A percentile compares a stretch with the other conserved stretches of the same genome.
Evolutionary conservation across 2,888 invertebrate genomes (phyloP).

Genomic region (Pandemis heparana): DNA sequence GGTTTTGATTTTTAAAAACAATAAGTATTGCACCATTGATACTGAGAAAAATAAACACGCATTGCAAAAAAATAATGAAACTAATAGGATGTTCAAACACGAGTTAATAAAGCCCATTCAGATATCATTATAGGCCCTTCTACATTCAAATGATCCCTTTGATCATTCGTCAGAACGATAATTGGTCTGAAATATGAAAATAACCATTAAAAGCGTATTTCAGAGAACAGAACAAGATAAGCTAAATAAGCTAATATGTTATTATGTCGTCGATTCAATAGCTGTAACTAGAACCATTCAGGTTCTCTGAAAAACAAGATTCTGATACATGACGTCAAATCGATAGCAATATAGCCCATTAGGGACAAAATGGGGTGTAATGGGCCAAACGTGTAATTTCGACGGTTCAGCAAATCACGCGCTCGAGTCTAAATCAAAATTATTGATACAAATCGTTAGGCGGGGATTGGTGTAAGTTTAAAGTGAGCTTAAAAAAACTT

Average conservation of each 20-base stretch:
- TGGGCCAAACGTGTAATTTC: conserved; percentile 5
- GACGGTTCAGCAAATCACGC: background rate
- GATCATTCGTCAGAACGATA: conserved; percentile 3
- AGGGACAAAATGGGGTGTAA: conserved; percentile 5
- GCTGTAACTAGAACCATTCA: conserved; percentile 10
- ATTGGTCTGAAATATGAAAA: background rate
- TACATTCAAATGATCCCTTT: background rate
- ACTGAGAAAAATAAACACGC: background rate
- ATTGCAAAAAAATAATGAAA: background rate
- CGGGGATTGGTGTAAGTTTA: background rate
- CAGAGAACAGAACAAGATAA: background rate
- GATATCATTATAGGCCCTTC: background rate
- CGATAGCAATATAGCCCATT: conserved; percentile 1
- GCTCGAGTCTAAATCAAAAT: background rate
- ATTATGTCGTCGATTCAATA: background rate
- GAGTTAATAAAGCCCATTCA: conserved; percentile 9
- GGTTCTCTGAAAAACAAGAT: background rate
- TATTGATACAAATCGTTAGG: background rate
- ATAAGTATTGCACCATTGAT: too few relatives aligned
- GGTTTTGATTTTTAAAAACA: too few relatives aligned
- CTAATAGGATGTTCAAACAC: background rate
- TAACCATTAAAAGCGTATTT: background rate
- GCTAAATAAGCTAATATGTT: conserved; percentile 4
- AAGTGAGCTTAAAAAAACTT: too few relatives aligned
- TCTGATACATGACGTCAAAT: background rate